Conservation (phyloP, 2,113 vertebrate genomes). For the Chrysochloris asiatica region DNA sequence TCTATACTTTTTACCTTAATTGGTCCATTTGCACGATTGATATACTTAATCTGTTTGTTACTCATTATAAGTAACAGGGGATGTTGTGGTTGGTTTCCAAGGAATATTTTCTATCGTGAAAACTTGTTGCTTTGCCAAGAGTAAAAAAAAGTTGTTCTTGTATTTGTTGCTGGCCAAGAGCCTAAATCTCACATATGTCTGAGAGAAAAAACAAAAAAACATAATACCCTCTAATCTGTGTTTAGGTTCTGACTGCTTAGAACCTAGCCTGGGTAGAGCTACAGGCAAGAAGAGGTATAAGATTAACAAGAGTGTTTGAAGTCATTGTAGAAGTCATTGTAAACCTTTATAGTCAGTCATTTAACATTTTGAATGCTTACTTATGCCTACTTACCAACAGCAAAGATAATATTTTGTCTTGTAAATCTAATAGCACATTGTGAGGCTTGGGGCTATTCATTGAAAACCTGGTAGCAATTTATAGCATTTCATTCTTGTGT, state of each 20-base stretch:
- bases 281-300: conserved; percentile 31
- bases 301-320: background rate
- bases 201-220: background rate
- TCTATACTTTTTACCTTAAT: conserved; percentile 79
- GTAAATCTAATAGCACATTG: conserved; percentile 5
- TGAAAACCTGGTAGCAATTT: background rate
- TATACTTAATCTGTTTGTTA: conserved; percentile 73
- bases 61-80: conserved; percentile 76
- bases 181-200: conserved; percentile 52
- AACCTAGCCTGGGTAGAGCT: conserved; percentile 33
- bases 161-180: conserved; percentile 75
- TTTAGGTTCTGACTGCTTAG: conserved; percentile 69
- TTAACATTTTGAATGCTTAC: conserved; percentile 17
- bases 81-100: conserved; percentile 77
- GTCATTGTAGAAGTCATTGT: background rate
- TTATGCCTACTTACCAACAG: conserved; percentile 6
- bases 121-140: conserved; percentile 75
- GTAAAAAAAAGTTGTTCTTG: conserved; percentile 74
- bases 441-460: background rate
- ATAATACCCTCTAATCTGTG: conserved; percentile 43
- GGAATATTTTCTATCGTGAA: conserved; percentile 79
- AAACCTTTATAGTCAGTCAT: background rate
- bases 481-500: background rate
- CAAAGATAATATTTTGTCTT: conserved; percentile 15
- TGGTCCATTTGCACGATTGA: conserved; percentile 77